Percentiles rank a stretch among this genome's conserved stretches.
phyloP scores from a whole-genome alignment of 2,888 invertebrate genomes.

The Lymantria monacha region DNA sequence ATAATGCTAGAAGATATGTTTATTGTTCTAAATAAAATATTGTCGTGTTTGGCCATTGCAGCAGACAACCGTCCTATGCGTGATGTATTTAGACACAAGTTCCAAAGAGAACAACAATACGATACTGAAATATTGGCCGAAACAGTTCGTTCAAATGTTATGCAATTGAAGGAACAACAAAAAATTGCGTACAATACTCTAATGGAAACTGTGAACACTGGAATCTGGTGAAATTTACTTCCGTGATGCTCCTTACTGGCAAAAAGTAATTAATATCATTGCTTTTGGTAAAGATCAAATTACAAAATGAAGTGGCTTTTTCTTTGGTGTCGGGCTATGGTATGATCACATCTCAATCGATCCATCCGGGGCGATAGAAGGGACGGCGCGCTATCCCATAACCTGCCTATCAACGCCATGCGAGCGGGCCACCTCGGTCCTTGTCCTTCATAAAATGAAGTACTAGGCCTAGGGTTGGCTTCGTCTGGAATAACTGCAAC shows the following conservation, averaged over 20 bases:
- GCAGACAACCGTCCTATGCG: conserved; percentile 29
- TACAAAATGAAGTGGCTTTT: conserved; percentile 25
- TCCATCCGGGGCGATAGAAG: too few species aligned
- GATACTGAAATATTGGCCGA: conserved; percentile 24
- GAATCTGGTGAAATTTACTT: conserved; percentile 29
- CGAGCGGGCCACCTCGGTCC: too few species aligned
- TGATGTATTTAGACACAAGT: conserved; percentile 24
- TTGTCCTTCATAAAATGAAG: too few species aligned
- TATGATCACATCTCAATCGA: too few species aligned
- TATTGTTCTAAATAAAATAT: conserved; percentile 35
- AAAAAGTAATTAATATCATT: conserved; percentile 33
- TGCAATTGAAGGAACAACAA: conserved; percentile 33
- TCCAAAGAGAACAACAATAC: conserved; percentile 25
- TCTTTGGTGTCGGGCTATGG: too few species aligned
- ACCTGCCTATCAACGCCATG: too few species aligned
- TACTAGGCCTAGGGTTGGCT: conserved; percentile 34
- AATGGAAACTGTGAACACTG: conserved; percentile 27
- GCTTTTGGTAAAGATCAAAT: conserved; percentile 28
- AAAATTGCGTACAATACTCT: conserved; percentile 29
- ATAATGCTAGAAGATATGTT: too few species aligned
- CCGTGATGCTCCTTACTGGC: conserved; percentile 27
- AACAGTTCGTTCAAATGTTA: conserved; percentile 33
- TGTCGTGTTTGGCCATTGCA: conserved; percentile 30
- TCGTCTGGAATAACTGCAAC: conserved; percentile 36
- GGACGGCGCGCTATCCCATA: too few species aligned